A percentile compares a stretch with the other conserved stretches of the same genome.
phyloP scores from a whole-genome alignment of 2,888 invertebrate genomes.

The Gastrophysa polygoni region DNA sequence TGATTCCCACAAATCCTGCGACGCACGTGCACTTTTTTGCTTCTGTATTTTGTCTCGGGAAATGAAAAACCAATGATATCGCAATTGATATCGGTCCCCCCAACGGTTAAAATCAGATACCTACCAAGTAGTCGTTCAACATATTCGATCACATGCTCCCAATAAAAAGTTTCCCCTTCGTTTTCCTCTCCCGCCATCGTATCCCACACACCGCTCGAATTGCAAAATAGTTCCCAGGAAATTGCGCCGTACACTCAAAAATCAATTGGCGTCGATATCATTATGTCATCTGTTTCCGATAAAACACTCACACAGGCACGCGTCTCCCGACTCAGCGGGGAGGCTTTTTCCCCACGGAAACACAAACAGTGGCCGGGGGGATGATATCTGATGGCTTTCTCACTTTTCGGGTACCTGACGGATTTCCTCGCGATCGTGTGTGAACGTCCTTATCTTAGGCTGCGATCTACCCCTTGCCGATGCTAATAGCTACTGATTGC shows the following conservation, averaged over 20 bases:
- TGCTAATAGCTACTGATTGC: background rate
- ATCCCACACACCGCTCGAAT: constrained; percentile 21
- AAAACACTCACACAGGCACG: constrained; percentile 48
- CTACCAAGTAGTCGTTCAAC: background rate
- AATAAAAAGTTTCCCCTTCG: constrained; percentile 6
- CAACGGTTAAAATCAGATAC: background rate
- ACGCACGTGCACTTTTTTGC: too few species aligned
- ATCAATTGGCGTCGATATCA: constrained; percentile 37
- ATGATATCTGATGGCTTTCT: constrained; percentile 37
- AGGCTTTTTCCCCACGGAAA: constrained; percentile 29
- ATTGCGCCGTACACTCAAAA: constrained; percentile 31
- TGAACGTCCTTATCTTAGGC: constrained; percentile 29
- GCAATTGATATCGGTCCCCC: too few species aligned
- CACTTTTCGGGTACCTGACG: constrained; percentile 24
- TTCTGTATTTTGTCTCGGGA: too few species aligned
- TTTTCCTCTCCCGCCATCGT: background rate
- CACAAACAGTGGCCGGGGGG: constrained; percentile 32
- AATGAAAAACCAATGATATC: too few species aligned
- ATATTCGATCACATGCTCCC: background rate
- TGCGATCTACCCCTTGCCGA: constrained; percentile 21
- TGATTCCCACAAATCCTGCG: too few species aligned
- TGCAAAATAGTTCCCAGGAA: constrained; percentile 36
- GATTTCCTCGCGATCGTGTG: constrained; percentile 28
- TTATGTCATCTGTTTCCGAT: constrained; percentile 46
- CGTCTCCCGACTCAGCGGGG: constrained; percentile 29